Evolutionary conservation across 2,797 vertebrate species (phyloP), one percentile per base, ranked within the genome.

Genomic region (Manis crassicaudata): DNA sequence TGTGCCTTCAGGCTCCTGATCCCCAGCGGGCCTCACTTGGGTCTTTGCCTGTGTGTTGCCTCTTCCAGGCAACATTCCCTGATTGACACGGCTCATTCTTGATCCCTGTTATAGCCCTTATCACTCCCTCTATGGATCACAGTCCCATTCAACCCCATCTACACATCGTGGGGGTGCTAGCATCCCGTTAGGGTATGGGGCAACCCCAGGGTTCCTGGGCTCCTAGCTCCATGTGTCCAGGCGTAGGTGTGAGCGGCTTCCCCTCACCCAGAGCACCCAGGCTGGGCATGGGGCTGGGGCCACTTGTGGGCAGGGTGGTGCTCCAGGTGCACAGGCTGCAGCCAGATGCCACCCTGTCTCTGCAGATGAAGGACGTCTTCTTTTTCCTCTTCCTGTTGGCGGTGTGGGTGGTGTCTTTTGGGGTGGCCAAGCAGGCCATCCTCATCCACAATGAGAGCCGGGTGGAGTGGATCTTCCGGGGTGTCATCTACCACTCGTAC

Each of bases 341-440:
- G n/a, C 67, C 0, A 4, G 9, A 23, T 1, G 5, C 13, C 11
- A 0, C 23, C 6, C 35, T 76, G 29, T 93, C 73, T 98, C 95
- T 97, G 82, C 98, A 99, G 99, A 99, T 99, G 99, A 99, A 98
- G 98, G 99, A 99, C 14, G 98, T 99, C 98, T 99, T 99, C 98
- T 99, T 99, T 98, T 99, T 99, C 98, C 99, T 99, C 98, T 99
- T 99, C 98, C 98, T 99, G 95, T 98, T 99, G 98, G 99, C 99
- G 11, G 99, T 99, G 98, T 99, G 99, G 99, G 99, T 99, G 29
- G 98, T 99, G 96, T 99, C 99, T 35, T 99, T 99, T 0, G 99
- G 99, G 0, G 99, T 99, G 58, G 99, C 99, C 97, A 99, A 99
- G 97, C 99, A 99, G 97, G 99, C 99, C 79, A 99, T 99, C 97